Base-by-base conservation (phyloP, 37 sponge, comb jelly and placozoan species). In the Hormiphora californensis region DNA sequence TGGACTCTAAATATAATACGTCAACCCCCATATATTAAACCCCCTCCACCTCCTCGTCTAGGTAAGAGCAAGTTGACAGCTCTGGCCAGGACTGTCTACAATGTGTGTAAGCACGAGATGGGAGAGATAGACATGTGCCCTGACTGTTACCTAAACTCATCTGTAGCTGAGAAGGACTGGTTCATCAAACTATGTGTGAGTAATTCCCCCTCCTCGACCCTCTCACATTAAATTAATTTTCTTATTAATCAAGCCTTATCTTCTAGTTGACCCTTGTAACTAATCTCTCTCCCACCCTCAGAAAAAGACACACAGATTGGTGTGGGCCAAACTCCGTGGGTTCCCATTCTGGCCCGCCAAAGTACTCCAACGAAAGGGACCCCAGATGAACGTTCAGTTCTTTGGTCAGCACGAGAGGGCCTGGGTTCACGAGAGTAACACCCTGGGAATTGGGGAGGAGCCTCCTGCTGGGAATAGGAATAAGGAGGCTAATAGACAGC, bases 321-420 rank as follows among this genome's bases (percentile, higher is more conserved):
- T 94, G 0, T 87, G 92, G 90, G 97, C 97, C 11, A 93, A 96
- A 69, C 89, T 96, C 32, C 85, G 90, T 44, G 94, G 97, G 0
- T 92, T 94, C 63, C 97, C 97, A 5, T 57, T 90, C 12, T 96
- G 97, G 97, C 97, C 97, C 32, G 97, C 93, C 44, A 96, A 96
- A 85, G 93, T 91, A 54, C 21, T 89, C 7, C 91, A 91, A 63
- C 91, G 89, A 35, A 89, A 89, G 0, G 86, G 91, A 22, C 94
- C 94, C 81, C 90, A 91, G 78, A 94, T 92, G 68, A 94, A 96
- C 39, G 93, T 96, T 11, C 87, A 92, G 28, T 96, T 96, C 89
- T 96, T 96, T 91, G 97, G 97, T 17, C 91, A 92, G 54, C 92
- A 95, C 49, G 92, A 93, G 61, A 86, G 90, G 91, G 67, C 67